Conservation (phyloP, 2,888 invertebrate species). For the Chrysomela aeneicollis region DNA sequence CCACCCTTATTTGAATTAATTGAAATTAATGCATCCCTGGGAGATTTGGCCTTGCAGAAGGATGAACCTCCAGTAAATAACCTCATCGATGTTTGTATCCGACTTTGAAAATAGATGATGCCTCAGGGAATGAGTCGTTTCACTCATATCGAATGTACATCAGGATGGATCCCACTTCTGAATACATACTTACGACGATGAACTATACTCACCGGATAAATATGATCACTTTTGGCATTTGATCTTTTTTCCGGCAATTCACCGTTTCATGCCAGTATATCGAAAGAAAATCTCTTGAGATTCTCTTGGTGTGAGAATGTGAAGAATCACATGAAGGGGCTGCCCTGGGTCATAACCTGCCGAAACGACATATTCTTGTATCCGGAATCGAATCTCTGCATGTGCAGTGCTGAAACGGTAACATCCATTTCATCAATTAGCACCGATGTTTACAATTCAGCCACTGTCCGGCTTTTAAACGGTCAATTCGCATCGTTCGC, state of each 20-base stretch:
- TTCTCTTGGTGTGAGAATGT: too few species aligned
- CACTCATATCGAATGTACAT: neutral
- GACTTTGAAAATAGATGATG: neutral
- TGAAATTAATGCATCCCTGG: slow-evolving; percentile 2
- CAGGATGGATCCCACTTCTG: neutral
- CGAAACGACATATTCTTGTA: too few species aligned
- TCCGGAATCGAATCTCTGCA: neutral
- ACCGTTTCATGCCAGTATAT: too few species aligned
- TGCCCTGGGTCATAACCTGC: too few species aligned
- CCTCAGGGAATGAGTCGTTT: neutral
- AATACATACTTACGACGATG: too few species aligned
- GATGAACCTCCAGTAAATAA: neutral
- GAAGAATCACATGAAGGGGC: too few species aligned
- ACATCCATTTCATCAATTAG: slow-evolving; percentile 18
- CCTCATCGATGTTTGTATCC: neutral
- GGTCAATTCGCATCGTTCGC: slow-evolving; percentile 31
- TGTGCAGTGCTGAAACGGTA: slow-evolving; percentile 9
- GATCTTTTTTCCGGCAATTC: too few species aligned
- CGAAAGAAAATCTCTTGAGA: too few species aligned
- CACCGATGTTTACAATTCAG: slow-evolving; percentile 17
- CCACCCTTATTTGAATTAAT: slow-evolving; percentile 2
- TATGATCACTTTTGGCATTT: too few species aligned
- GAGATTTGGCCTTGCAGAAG: neutral
- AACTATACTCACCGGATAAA: too few species aligned
- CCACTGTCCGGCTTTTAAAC: slow-evolving; percentile 32